Evolutionary conservation across 2,797 vertebrate species (phyloP).

Genomic region (Ceryle rudis): DNA sequence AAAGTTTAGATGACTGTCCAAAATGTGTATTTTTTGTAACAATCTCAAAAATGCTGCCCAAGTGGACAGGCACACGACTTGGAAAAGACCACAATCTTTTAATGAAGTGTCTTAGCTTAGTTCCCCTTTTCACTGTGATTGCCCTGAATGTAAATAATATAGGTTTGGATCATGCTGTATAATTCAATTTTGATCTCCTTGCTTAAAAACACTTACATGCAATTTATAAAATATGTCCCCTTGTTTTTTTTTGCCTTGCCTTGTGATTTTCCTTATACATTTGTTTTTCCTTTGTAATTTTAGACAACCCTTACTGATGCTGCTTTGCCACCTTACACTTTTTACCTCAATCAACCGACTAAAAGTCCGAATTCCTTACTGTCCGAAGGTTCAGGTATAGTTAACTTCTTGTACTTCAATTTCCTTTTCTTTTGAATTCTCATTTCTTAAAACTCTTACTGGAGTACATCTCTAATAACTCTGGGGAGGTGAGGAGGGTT

Average conservation of each 20-base stretch:
- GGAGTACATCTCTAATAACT: not conserved
- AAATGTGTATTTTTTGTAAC: not conserved
- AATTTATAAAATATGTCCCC: not conserved
- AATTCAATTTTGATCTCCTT: not conserved
- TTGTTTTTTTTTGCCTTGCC: not conserved
- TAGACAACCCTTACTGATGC: slow-evolving; percentile 77
- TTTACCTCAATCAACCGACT: slow-evolving; percentile 84
- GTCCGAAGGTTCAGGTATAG: slow-evolving; percentile 90
- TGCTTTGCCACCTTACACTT: slow-evolving; percentile 71
- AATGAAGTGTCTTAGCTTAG: not conserved
- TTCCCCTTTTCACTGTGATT: not conserved
- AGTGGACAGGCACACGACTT: not conserved
- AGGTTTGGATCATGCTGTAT: not conserved
- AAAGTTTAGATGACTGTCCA: not conserved
- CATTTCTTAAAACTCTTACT: not conserved
- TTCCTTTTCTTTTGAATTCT: not conserved
- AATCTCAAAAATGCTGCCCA: not conserved
- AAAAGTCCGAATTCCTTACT: slow-evolving; percentile 81
- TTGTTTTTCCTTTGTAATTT: slow-evolving; percentile 56
- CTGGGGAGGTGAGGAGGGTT: not conserved
- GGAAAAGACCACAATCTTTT: not conserved
- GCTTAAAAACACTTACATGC: not conserved
- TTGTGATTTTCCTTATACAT: not conserved
- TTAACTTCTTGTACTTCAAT: not conserved
- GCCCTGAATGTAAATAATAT: not conserved